phyloP scores from a whole-genome alignment of 2,113 vertebrate genomes.

The Notiomystis cincta region DNA sequence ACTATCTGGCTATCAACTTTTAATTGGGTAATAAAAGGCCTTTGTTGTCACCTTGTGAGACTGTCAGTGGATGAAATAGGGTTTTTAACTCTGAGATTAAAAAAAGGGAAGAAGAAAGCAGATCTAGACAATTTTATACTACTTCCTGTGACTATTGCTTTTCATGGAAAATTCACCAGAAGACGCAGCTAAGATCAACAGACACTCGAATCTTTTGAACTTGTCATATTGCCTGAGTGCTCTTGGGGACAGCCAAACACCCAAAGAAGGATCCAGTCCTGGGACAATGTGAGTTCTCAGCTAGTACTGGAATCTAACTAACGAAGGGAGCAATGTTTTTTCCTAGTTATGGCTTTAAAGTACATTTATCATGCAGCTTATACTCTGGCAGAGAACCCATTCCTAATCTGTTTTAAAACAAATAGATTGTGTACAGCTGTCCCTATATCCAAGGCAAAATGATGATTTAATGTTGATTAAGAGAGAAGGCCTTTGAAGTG shows the following conservation, averaged over 20 bases:
- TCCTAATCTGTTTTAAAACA: conserved; percentile 82
- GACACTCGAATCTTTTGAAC: neutral
- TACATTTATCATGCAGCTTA: conserved; percentile 53
- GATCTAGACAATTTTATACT: neutral
- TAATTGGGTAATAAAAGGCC: conserved; percentile 51
- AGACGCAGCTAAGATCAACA: neutral
- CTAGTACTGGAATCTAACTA: neutral
- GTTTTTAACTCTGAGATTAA: neutral
- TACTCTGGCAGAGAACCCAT: conserved; percentile 68
- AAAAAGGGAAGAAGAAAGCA: neutral
- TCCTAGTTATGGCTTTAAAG: conserved; percentile 56
- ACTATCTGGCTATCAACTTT: conserved; percentile 1
- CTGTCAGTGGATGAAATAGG: neutral
- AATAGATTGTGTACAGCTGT: conserved; percentile 84
- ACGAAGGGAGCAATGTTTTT: conserved; percentile 16
- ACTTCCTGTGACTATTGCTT: neutral
- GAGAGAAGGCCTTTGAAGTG: conserved; percentile 80
- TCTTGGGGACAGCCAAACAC: neutral
- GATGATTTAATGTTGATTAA: conserved; percentile 84
- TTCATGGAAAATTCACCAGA: neutral
- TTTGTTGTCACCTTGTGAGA: conserved; percentile 32
- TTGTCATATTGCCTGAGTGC: neutral
- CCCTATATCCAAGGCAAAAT: conserved; percentile 72
- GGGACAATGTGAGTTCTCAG: neutral
- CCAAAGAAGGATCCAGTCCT: neutral